These are phyloP conservation scores for Cyrtorhinus lividipennis DNA, from an alignment of 1,140 invertebrate genomes.

Conservation along the genomic window DNA sequence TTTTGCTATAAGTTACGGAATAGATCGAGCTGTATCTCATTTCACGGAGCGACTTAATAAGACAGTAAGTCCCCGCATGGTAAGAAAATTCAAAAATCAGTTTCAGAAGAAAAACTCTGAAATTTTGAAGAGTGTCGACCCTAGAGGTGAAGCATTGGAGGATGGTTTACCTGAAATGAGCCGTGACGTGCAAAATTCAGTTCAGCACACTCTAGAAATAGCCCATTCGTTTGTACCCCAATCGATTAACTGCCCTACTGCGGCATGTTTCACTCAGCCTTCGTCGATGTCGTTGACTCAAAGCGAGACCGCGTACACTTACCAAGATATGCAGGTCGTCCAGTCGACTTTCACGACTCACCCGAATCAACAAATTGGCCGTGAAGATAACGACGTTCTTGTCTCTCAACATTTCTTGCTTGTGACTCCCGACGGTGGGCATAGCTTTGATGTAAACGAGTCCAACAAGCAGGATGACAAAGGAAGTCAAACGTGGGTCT, in stretches of 20 bases:
- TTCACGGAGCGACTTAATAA: conserved; percentile 27
- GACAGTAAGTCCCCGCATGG: conserved; percentile 26
- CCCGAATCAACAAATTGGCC: background rate
- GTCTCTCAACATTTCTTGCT: background rate
- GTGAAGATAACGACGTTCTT: background rate
- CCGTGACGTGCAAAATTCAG: background rate
- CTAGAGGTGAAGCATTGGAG: conserved; percentile 20
- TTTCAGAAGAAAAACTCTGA: conserved; percentile 25
- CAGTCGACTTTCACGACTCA: background rate
- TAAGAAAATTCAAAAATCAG: conserved; percentile 29
- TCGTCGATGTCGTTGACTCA: background rate
- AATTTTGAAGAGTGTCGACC: background rate
- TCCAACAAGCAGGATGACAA: background rate
- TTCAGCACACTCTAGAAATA: background rate
- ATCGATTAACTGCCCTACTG: background rate
- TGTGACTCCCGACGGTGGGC: background rate
- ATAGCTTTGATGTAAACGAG: background rate
- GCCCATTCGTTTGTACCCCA: background rate
- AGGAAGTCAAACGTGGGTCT: background rate
- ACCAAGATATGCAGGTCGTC: background rate
- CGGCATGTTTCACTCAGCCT: background rate
- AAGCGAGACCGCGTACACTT: background rate
- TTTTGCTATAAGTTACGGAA: conserved; percentile 27
- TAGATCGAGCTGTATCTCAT: conserved; percentile 27
- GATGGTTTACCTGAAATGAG: conserved; percentile 1